Evolutionary conservation across 2,113 vertebrate species (phyloP).

Genomic region (Trichomycterus rosablanca): DNA sequence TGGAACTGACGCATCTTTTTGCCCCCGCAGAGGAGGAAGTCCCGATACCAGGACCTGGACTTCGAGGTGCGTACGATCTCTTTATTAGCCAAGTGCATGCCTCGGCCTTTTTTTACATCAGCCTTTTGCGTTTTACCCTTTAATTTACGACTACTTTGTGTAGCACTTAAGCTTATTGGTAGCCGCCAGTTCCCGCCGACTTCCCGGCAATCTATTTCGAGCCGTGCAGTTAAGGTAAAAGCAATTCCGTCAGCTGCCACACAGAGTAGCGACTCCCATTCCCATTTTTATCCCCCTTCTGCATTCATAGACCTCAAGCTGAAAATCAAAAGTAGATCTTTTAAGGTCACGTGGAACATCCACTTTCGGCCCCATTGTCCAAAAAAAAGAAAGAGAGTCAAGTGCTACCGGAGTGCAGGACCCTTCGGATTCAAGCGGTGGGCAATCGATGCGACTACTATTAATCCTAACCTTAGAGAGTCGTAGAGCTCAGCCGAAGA

Average conservation of each 20-base stretch:
- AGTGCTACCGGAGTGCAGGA: constrained; percentile 20
- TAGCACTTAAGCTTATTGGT: constrained; percentile 73
- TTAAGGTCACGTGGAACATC: constrained; percentile 59
- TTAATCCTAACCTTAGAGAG: constrained; percentile 18
- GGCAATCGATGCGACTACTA: too few relatives aligned
- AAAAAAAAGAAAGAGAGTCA: constrained; percentile 12
- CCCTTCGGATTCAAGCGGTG: constrained; percentile 11
- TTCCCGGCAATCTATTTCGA: constrained; percentile 63
- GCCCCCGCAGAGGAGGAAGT: constrained; percentile 94
- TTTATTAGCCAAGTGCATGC: constrained; percentile 42
- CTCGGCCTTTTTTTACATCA: constrained; percentile 51
- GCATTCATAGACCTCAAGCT: constrained; percentile 67
- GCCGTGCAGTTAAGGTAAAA: constrained; percentile 67
- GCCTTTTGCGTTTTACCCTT: constrained; percentile 64
- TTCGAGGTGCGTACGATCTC: constrained; percentile 88
- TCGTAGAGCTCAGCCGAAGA: constrained; percentile 18
- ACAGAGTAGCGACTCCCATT: constrained; percentile 63
- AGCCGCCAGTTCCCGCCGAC: constrained; percentile 58
- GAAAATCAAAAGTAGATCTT: constrained; percentile 39
- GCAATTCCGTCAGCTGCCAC: constrained; percentile 68
- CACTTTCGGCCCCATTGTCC: constrained; percentile 33
- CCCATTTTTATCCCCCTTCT: constrained; percentile 59
- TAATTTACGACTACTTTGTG: constrained; percentile 66
- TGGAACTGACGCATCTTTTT: constrained; percentile 35
- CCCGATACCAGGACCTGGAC: constrained; percentile 97